Evolutionary conservation across 2,888 invertebrate species (phyloP), one percentile per base, ranked within the genome.

Genomic region (Acanthosoma haemorrhoidale): DNA sequence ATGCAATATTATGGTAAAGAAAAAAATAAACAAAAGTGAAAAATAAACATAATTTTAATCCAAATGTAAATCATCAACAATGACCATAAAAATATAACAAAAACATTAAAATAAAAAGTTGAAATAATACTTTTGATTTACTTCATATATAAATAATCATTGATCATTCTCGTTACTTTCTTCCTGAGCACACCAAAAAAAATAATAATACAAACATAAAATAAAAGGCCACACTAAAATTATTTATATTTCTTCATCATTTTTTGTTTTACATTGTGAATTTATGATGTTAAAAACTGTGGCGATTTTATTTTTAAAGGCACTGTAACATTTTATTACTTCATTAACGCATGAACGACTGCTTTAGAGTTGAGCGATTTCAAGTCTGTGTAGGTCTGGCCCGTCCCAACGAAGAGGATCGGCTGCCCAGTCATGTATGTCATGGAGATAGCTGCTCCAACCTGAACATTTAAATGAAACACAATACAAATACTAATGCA

Each of bases 381-480:
- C 77, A 99, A 84, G 83, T 99, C 99, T 0, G 94, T 92, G 81
- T 99, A 99, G 0, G 98, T 99, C 83, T 99, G 99, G 2, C 99
- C 99, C 3, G 97, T 98, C 39, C 99, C 99, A 15, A 99, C 98
- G 80, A 97, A 97, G 57, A 97, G 95, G 68, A 99, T 99, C 0
- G 99, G 99, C 81, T 99, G 98, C 0, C 99, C 99, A 0, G 99
- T 99, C 73, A 98, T 96, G 81, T 99, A 99, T 0, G 99, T 97
- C 99, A 99, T 99, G 15, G 99, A 99, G 76, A 99, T 96, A 16
- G 99, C 98, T 43, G 99, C 99, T 9, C 99, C 99, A 25, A 99
- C 92, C 84, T 85, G 75, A 60, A 61, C 38, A 71, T 29, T 39
- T 41, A 43, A 41, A 66, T 25, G 18, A 18, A 36, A 61, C 36